Conservation (phyloP, 2,797 vertebrate genomes). For the Hybognathus amarus region DNA sequence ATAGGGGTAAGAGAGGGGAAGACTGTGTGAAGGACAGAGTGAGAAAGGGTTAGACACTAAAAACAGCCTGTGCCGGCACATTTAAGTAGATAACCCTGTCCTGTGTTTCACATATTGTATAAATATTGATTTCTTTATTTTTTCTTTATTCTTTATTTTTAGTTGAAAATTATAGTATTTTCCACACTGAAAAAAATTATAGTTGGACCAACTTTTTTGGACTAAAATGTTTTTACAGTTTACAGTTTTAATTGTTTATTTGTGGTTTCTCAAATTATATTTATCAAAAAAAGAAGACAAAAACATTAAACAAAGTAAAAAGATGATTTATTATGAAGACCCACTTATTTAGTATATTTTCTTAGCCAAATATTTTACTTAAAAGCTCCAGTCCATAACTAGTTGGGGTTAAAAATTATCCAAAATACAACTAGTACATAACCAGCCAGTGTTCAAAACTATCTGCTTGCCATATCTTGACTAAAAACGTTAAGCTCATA, state of each 20-base stretch:
- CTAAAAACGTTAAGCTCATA: too few relatives aligned
- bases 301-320: not conserved
- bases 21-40: too few relatives aligned
- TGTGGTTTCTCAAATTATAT: not conserved
- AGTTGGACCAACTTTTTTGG: not conserved
- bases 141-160: too few relatives aligned
- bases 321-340: not conserved
- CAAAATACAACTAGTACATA: too few relatives aligned
- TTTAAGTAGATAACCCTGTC: not conserved
- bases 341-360: too few relatives aligned
- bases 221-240: too few relatives aligned
- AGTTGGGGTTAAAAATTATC: too few relatives aligned
- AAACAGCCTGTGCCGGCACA: not conserved
- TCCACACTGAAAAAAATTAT: not conserved
- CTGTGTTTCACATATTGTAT: not conserved
- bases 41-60: not conserved
- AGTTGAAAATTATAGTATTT: not conserved
- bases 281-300: not conserved
- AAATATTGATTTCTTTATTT: not conserved
- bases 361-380: not conserved
- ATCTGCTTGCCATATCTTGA: too few relatives aligned
- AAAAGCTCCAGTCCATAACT: too few relatives aligned
- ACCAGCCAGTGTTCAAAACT: too few relatives aligned
- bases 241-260: too few relatives aligned
- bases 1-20: not conserved